These are phyloP conservation scores for Leguminivora glycinivorella DNA, from an alignment of 1,140 invertebrate genomes.

Conservation along the genomic window DNA sequence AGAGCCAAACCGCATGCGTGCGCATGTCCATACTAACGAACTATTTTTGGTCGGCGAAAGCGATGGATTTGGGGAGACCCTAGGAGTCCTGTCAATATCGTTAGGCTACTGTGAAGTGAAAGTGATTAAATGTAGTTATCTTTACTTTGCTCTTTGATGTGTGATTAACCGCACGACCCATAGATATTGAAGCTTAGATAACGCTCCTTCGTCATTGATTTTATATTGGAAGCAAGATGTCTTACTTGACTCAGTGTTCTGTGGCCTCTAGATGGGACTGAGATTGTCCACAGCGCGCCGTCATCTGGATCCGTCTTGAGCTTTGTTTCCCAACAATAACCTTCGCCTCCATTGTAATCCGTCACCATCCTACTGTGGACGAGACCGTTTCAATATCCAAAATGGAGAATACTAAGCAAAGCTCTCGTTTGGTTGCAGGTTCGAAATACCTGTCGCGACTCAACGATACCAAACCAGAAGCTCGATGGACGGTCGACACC, in stretches of 20 bases:
- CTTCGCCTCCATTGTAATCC: background rate
- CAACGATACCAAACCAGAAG: background rate
- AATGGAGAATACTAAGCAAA: conserved; percentile 7
- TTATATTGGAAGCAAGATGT: too few species aligned
- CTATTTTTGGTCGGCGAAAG: too few species aligned
- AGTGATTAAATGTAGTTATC: too few species aligned
- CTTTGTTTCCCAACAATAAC: background rate
- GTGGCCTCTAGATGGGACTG: background rate
- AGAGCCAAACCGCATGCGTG: too few species aligned
- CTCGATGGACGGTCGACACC: background rate
- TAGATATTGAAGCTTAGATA: too few species aligned
- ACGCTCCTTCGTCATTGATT: too few species aligned
- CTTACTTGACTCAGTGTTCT: conserved; percentile 1
- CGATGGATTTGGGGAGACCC: too few species aligned
- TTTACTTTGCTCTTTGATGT: too few species aligned
- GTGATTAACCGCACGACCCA: too few species aligned
- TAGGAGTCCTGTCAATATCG: too few species aligned
- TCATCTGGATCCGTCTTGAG: background rate
- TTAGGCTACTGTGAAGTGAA: too few species aligned
- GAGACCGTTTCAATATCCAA: background rate
- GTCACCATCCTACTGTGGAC: background rate
- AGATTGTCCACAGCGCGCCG: background rate
- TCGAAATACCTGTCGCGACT: background rate
- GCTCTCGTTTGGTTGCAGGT: conserved; percentile 26
- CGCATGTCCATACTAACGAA: too few species aligned